Conservation (phyloP, 2,113 vertebrate species). For the Opisthocomus hoazin region DNA sequence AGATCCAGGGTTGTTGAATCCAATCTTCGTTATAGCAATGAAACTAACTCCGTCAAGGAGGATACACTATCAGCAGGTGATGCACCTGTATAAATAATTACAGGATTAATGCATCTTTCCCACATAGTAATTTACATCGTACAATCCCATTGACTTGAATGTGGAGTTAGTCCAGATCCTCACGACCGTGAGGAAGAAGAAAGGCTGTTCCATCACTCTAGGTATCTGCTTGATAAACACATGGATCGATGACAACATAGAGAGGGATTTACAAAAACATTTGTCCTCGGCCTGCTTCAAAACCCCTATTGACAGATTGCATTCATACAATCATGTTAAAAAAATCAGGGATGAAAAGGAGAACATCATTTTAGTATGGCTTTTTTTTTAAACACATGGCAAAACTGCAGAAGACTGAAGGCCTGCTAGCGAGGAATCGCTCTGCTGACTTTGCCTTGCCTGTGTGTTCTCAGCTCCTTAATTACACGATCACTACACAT, state of each 20-base stretch:
- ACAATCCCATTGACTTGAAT: not conserved
- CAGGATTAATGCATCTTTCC: not conserved
- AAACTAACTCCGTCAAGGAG: not conserved
- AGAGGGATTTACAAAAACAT: not conserved
- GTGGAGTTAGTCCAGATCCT: not conserved
- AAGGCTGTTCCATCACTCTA: not conserved
- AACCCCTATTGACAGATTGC: not conserved
- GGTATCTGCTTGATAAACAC: not conserved
- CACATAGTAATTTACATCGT: not conserved
- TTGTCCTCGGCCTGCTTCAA: not conserved
- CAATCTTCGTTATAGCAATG: not conserved
- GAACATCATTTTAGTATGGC: not conserved
- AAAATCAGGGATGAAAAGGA: not conserved
- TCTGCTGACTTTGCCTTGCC: constrained; percentile 10
- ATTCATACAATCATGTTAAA: not conserved
- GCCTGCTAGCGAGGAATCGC: not conserved
- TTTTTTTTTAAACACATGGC: not conserved
- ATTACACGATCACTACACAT: not conserved
- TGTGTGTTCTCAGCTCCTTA: not conserved
- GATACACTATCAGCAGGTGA: not conserved
- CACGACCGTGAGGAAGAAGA: not conserved
- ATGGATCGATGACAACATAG: not conserved
- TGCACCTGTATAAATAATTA: not conserved
- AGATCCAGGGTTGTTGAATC: not conserved
- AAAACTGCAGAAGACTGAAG: not conserved